Evolutionary conservation across 2,113 vertebrate species (phyloP).

Genomic region (Piliocolobus tephrosceles): DNA sequence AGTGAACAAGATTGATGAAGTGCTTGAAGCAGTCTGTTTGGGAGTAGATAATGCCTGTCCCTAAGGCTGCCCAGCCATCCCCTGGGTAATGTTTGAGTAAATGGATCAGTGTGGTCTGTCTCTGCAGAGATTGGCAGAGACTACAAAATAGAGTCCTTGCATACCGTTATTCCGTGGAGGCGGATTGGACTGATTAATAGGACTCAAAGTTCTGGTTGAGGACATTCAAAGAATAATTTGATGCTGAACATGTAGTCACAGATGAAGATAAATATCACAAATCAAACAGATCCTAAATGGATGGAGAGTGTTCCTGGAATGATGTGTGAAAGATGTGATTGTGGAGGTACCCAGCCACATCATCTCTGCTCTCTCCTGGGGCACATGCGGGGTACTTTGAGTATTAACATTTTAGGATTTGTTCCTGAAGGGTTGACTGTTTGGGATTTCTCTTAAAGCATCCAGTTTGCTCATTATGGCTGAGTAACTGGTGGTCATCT

Average conservation of each 20-base stretch:
- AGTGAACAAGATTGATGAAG: constrained; percentile 61
- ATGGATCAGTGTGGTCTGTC: background rate
- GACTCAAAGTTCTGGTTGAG: constrained; percentile 31
- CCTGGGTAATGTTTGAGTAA: constrained; percentile 7
- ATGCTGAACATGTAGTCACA: background rate
- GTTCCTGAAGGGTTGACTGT: background rate
- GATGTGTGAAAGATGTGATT: background rate
- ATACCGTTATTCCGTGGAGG: background rate
- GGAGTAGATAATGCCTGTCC: constrained; percentile 52
- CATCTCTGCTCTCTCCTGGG: background rate
- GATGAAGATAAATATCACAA: constrained; percentile 39
- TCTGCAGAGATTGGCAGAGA: background rate
- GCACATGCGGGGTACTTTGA: background rate
- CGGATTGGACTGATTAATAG: background rate
- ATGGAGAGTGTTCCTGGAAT: background rate
- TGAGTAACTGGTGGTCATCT: background rate
- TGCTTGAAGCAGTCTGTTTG: constrained; percentile 17
- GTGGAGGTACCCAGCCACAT: background rate
- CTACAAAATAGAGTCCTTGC: background rate
- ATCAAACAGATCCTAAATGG: background rate
- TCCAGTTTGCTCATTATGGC: background rate
- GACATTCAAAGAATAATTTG: constrained; percentile 11
- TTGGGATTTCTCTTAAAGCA: constrained; percentile 23
- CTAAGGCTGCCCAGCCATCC: background rate
- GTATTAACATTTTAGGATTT: constrained; percentile 10